Base-by-base conservation (phyloP, 2,888 invertebrate genomes). In the Eristalis tenax region DNA sequence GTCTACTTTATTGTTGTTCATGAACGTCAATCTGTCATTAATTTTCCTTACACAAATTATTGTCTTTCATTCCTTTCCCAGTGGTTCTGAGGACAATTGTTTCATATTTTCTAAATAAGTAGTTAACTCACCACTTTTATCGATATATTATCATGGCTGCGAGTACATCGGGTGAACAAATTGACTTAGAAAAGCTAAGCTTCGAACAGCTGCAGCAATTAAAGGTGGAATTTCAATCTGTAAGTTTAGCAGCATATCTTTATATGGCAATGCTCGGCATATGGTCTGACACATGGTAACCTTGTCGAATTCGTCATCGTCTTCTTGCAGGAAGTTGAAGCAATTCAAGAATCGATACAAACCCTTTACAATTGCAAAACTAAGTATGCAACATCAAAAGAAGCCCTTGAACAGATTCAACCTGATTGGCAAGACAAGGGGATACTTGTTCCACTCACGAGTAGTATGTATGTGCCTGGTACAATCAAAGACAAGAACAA, bases 391-490 rank as follows among this genome's bases (percentile, higher is more conserved):
- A 97, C 97, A 91, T 98, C 98, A 0, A 96, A 96, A 69, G 97
- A 97, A 90, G 96, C 96, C 90, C 94, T 98, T 69, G 96, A 97
- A 85, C 96, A 96, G 93, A 94, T 98, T 78, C 96, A 95, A 63
- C 95, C 96, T 0, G 95, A 95, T 26, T 95, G 95, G 88, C 95
- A 96, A 91, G 97, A 97, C 90, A 97, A 97, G 91, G 95, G 96
- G 79, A 96, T 99, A 89, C 94, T 99, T 23, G 98, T 99, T 18
- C 99, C 99, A 1, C 94, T 99, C 15, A 99, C 99, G 15, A 97
- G 98, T 90, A 99, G 99, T 90, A 98, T 99, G 97, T 99, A 99
- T 94, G 98, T 99, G 59, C 97, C 98, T 57, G 99, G 99, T 2
- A 95, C 95, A 90, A 94, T 99, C 81, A 95, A 95, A 85, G 97